phyloP scores from a whole-genome alignment of 2,113 vertebrate genomes.

The Menidia beryllina region DNA sequence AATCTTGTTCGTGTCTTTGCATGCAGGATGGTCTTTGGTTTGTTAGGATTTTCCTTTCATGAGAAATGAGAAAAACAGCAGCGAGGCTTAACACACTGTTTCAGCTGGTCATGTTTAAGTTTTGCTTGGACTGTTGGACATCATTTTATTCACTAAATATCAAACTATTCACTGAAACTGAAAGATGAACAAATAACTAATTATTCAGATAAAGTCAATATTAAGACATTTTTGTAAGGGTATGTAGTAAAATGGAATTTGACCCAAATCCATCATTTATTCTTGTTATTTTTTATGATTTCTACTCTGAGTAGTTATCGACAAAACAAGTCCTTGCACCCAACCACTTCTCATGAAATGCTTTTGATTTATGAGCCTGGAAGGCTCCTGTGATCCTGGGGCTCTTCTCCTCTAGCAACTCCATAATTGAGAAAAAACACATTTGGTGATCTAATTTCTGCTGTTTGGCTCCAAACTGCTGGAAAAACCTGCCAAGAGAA shows the following conservation, averaged over 20 bases:
- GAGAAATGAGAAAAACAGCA: neutral
- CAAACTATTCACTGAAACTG: neutral
- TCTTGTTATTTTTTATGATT: too few species aligned
- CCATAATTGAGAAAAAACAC: neutral
- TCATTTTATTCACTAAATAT: neutral
- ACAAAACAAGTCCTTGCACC: neutral
- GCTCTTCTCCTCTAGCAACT: neutral
- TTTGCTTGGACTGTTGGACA: neutral
- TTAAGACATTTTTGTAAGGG: neutral
- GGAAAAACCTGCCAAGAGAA: neutral
- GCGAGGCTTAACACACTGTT: neutral
- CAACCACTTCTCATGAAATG: neutral
- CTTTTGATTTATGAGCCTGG: neutral
- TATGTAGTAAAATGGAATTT: neutral
- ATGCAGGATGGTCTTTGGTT: constrained; percentile 23
- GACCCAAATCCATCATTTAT: neutral
- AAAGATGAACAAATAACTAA: neutral
- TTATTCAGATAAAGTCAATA: too few species aligned
- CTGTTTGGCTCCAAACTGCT: neutral
- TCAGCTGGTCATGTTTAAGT: neutral
- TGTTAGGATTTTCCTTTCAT: constrained; percentile 10
- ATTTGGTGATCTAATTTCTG: neutral
- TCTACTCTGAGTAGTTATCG: too few species aligned
- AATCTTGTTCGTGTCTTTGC: constrained; percentile 37
- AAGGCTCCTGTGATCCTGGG: neutral